Conservation (phyloP, 2,888 invertebrate species). For the Phaedon cochleariae region DNA sequence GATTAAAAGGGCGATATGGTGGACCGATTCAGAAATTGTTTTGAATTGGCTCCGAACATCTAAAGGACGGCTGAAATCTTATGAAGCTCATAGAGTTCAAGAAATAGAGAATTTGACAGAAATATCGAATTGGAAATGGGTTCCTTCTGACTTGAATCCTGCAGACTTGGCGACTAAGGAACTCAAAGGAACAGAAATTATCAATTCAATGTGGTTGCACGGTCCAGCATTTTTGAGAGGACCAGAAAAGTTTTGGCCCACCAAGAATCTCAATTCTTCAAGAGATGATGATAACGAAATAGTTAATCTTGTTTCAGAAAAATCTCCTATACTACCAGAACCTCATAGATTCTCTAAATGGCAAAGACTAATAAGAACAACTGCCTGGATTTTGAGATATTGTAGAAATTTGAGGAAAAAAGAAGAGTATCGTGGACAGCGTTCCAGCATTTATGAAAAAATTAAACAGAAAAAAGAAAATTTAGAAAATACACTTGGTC, state of each 20-base stretch:
- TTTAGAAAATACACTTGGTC: too few species aligned
- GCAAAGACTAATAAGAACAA: background rate
- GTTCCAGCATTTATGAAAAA: too few species aligned
- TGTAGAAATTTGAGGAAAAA: background rate
- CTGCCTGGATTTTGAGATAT: background rate
- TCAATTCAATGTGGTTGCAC: background rate
- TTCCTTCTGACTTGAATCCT: background rate
- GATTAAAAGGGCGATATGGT: background rate
- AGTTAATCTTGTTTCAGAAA: too few species aligned
- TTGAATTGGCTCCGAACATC: background rate
- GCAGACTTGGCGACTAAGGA: background rate
- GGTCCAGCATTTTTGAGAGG: constrained; percentile 1
- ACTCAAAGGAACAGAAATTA: background rate
- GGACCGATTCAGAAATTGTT: constrained; percentile 3
- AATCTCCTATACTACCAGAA: background rate
- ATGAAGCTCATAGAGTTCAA: constrained; percentile 1
- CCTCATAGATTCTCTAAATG: background rate
- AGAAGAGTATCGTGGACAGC: background rate
- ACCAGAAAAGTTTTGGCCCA: background rate
- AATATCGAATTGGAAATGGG: background rate
- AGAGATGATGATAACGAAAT: too few species aligned
- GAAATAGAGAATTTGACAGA: background rate
- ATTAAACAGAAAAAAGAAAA: too few species aligned
- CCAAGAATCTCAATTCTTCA: too few species aligned
- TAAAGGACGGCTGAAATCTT: background rate